Conservation (phyloP, 2,113 vertebrate species). For the Martes martes region DNA sequence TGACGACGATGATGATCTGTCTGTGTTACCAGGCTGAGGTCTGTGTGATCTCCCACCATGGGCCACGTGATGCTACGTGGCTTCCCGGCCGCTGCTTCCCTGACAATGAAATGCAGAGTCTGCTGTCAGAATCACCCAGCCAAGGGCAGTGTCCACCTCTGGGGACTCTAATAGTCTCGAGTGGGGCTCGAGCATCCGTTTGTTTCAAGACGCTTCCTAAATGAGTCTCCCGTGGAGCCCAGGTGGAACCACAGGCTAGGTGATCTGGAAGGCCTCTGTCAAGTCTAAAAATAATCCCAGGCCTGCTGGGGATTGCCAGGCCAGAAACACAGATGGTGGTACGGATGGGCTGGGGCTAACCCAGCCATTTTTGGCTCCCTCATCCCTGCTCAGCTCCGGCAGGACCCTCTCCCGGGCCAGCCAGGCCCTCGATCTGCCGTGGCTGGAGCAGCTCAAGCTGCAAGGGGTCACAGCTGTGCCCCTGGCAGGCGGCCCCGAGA, state of each 20-base stretch:
- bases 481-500: slow-evolving; percentile 14
- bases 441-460: background rate
- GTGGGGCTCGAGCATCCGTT: background rate
- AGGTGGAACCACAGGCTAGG: background rate
- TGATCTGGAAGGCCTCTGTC: background rate
- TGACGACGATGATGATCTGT: accelerated
- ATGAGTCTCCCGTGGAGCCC: background rate
- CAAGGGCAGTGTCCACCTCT: accelerated
- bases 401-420: background rate
- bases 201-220: background rate
- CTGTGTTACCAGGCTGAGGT: background rate
- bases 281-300: background rate
- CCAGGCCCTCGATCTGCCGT: background rate
- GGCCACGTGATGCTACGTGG: background rate
- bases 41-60: background rate
- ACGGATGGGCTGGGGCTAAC: slow-evolving; percentile 14
- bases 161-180: background rate
- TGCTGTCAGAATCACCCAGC: background rate
- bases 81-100: background rate
- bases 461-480: slow-evolving; percentile 39
- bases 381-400: background rate
- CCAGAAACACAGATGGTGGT: slow-evolving; percentile 50
- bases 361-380: background rate
- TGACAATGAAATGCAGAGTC: background rate
- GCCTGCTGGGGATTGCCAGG: background rate